Conservation (phyloP, 2,797 vertebrate genomes). For the Apodemus agrarius region DNA sequence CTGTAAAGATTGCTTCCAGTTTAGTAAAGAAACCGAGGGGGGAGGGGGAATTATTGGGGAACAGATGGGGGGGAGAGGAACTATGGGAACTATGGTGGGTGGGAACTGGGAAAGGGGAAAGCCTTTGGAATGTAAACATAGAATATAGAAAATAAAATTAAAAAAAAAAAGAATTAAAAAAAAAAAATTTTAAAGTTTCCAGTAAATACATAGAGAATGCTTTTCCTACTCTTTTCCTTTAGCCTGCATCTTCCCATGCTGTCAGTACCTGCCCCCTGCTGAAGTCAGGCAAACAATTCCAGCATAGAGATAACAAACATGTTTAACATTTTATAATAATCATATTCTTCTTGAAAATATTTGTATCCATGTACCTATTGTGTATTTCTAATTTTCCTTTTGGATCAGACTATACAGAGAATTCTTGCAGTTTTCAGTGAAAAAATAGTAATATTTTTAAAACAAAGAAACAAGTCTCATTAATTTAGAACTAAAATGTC, state of each 20-base stretch:
- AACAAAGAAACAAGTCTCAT: not conserved
- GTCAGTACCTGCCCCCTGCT: not conserved
- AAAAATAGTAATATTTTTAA: not conserved
- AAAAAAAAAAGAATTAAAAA: too few relatives aligned
- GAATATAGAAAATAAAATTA: too few relatives aligned
- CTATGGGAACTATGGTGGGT: too few relatives aligned
- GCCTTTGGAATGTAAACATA: too few relatives aligned
- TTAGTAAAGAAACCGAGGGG: too few relatives aligned
- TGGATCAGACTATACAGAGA: not conserved
- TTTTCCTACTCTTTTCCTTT: not conserved
- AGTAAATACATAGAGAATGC: accelerated
- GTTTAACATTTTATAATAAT: constrained; percentile 15
- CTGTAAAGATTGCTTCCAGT: too few relatives aligned
- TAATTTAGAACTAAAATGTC: not conserved
- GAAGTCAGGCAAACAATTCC: not conserved
- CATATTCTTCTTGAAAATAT: not conserved
- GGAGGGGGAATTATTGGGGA: too few relatives aligned
- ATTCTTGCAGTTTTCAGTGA: not conserved
- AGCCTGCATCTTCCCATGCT: accelerated
- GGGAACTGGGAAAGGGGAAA: too few relatives aligned
- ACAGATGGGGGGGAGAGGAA: too few relatives aligned
- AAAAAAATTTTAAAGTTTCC: not conserved
- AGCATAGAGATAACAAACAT: constrained; percentile 5
- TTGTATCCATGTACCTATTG: not conserved
- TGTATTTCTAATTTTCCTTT: not conserved